Evolutionary conservation across 2,113 vertebrate species (phyloP).

Genomic region (Leptodactylus fuscus): DNA sequence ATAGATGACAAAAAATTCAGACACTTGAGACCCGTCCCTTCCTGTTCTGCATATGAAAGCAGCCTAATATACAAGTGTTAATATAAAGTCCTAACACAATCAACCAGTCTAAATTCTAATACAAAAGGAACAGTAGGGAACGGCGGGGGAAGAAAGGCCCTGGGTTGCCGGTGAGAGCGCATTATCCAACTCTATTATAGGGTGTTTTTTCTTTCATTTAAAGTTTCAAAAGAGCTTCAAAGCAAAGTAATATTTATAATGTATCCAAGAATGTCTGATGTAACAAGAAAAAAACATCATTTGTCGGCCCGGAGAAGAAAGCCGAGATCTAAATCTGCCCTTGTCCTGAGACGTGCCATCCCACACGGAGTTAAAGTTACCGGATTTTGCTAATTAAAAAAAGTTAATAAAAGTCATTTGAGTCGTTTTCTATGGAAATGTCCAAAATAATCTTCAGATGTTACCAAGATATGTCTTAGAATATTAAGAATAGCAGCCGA

Average conservation of each 20-base stretch:
- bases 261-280: not conserved
- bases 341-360: not conserved
- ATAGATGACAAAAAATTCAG: not conserved
- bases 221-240: not conserved
- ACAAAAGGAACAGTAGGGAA: not conserved
- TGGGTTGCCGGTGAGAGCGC: not conserved
- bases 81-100: not conserved
- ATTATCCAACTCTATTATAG: slow-evolving; percentile 9
- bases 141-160: not conserved
- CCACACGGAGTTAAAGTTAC: not conserved
- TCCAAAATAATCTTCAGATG: not conserved
- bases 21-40: not conserved
- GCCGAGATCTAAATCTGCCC: not conserved
- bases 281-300: slow-evolving; percentile 1
- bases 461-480: too few species aligned
- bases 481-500: too few species aligned
- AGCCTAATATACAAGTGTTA: not conserved
- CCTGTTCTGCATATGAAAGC: not conserved
- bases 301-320: not conserved
- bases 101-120: slow-evolving; percentile 14
- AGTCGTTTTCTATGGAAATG: not conserved
- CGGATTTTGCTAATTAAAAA: not conserved
- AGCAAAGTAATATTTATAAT: slow-evolving; percentile 1
- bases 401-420: not conserved
- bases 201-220: slow-evolving; percentile 15